Percentiles rank a stretch among this genome's conserved stretches.
phyloP scores from a whole-genome alignment of 2,797 vertebrate genomes.

The Psittacula derbiana region DNA sequence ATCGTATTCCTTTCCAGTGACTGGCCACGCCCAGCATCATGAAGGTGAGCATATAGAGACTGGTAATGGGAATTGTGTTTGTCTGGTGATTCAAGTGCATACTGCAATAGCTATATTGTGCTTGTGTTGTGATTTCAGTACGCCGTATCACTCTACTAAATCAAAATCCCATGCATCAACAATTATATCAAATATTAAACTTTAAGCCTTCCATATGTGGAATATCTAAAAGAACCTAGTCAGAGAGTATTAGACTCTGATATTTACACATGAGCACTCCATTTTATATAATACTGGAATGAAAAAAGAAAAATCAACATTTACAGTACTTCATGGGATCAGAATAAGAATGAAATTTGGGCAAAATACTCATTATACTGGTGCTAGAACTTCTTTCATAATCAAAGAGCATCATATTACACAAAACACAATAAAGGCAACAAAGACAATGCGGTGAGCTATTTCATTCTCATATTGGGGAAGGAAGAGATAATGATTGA shows the following conservation, averaged over 20 bases:
- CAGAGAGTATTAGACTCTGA: not conserved
- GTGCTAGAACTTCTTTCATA: not conserved
- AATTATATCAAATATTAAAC: not conserved
- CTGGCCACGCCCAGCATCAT: accelerated
- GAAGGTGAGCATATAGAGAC: not conserved
- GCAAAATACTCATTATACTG: not conserved
- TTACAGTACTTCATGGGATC: not conserved
- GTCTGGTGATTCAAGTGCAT: not conserved
- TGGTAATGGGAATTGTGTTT: not conserved
- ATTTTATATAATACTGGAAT: not conserved
- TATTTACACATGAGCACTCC: not conserved
- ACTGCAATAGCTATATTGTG: not conserved
- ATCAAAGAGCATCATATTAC: not conserved
- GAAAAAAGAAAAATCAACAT: not conserved
- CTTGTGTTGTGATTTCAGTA: not conserved
- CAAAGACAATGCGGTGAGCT: not conserved
- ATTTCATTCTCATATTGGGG: not conserved
- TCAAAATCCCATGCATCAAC: not conserved
- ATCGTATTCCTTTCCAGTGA: not conserved
- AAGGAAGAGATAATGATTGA: not conserved
- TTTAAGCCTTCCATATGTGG: not conserved
- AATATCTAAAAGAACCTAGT: not conserved
- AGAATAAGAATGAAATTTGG: not conserved
- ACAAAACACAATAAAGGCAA: not conserved
- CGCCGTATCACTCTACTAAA: not conserved